A percentile compares a stretch with the other conserved stretches of the same genome.
These are phyloP conservation scores for Paralichthys olivaceus DNA, from an alignment of 2,113 vertebrate genomes.

Conservation along the genomic window DNA sequence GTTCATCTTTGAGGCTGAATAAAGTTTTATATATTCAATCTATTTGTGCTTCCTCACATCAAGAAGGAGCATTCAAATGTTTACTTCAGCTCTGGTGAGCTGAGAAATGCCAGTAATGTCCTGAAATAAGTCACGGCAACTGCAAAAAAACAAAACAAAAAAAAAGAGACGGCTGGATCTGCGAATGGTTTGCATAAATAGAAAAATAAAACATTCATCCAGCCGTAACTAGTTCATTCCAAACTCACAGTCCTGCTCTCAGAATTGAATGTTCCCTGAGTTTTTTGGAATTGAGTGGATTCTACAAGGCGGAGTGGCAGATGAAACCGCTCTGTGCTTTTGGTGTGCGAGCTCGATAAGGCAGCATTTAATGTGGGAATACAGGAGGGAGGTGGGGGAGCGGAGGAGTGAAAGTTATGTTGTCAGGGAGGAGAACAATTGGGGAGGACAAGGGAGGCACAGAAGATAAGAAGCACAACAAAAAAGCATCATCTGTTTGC, in stretches of 20 bases:
- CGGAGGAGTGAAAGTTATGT: conserved; percentile 50
- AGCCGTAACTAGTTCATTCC: conserved; percentile 23
- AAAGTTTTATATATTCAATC: background rate
- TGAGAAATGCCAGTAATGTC: conserved; percentile 8
- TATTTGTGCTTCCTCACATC: background rate
- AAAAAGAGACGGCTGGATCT: conserved; percentile 3
- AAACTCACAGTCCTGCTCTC: conserved; percentile 20
- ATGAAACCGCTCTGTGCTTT: conserved; percentile 32
- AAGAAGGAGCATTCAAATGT: background rate
- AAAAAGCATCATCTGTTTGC: conserved; percentile 55
- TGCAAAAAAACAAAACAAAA: background rate
- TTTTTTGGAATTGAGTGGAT: conserved; percentile 43
- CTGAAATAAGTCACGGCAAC: conserved; percentile 21
- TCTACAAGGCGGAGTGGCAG: conserved; percentile 24
- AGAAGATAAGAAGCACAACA: conserved; percentile 49
- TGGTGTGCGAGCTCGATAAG: conserved; percentile 46
- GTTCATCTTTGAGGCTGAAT: background rate
- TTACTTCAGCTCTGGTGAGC: conserved; percentile 4
- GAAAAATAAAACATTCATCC: conserved; percentile 40
- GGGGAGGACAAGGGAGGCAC: conserved; percentile 33
- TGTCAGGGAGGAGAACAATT: conserved; percentile 58
- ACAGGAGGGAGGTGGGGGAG: conserved; percentile 22
- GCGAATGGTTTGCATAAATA: conserved; percentile 7
- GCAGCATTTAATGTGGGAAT: conserved; percentile 42
- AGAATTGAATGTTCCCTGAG: conserved; percentile 25